Conservation (phyloP, 2,797 vertebrate genomes). For the Anas flavirostris region DNA sequence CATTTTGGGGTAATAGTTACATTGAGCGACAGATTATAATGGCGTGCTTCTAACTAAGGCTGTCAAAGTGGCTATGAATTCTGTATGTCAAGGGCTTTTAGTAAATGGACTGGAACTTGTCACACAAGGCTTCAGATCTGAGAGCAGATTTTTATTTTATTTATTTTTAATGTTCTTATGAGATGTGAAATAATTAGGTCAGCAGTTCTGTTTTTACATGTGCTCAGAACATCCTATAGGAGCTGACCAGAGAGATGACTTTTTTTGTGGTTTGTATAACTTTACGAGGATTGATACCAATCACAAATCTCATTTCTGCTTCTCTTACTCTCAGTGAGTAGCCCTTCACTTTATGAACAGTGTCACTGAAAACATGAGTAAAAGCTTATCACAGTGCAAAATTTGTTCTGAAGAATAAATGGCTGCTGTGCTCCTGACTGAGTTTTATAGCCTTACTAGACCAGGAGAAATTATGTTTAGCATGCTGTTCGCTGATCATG, state of each 20-base stretch:
- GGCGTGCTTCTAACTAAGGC: neutral
- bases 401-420: slow-evolving; percentile 11
- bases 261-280: neutral
- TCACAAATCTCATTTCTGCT: slow-evolving; percentile 16
- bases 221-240: neutral
- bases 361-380: neutral
- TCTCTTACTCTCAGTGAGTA: neutral
- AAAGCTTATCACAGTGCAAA: neutral
- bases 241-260: neutral
- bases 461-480: neutral
- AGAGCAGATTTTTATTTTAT: neutral
- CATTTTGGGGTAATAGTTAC: neutral
- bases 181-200: slow-evolving; percentile 27
- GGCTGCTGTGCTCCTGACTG: neutral
- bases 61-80: neutral
- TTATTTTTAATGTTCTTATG: neutral
- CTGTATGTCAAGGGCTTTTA: neutral
- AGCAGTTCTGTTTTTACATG: neutral
- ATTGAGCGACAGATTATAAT: slow-evolving; percentile 1
- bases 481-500: neutral
- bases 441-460: neutral
- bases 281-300: neutral
- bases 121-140: slow-evolving; percentile 8
- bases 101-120: slow-evolving; percentile 49
- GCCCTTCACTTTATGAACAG: neutral